Evolutionary conservation across 2,888 invertebrate genomes (phyloP).

Genomic region (Orgyia antiqua): DNA sequence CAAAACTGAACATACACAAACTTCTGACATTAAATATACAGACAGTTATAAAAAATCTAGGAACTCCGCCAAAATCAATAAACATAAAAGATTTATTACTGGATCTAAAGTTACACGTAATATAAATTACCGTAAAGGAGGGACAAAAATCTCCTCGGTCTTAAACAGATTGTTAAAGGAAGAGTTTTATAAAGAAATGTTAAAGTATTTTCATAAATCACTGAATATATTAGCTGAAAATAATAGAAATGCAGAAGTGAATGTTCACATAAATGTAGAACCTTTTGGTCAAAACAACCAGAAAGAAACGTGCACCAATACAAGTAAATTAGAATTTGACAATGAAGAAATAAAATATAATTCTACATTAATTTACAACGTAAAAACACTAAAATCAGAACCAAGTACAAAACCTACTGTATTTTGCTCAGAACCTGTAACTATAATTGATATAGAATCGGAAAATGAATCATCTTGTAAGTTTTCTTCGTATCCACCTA

Average conservation of each 20-base stretch:
- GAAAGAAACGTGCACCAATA: constrained; percentile 16
- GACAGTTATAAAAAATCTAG: no score
- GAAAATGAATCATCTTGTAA: constrained; percentile 4
- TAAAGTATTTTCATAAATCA: no score
- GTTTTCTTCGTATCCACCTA: constrained; percentile 15
- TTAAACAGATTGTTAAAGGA: no score
- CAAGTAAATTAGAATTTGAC: constrained; percentile 9
- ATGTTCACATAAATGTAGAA: constrained; percentile 51
- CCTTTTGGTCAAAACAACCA: constrained; percentile 26
- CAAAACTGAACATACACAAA: neutral
- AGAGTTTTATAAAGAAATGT: no score
- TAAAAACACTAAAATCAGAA: constrained; percentile 6
- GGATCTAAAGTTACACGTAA: constrained; percentile 6
- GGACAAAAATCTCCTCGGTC: no score
- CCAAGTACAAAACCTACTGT: neutral
- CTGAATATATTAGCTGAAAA: constrained; percentile 28
- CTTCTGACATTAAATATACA: neutral
- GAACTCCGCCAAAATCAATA: no score
- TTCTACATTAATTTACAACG: constrained; percentile 9
- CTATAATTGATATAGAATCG: constrained; percentile 6
- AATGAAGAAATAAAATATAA: constrained; percentile 11
- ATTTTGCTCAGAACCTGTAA: neutral
- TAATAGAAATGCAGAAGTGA: constrained; percentile 43
- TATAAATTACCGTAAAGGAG: constrained; percentile 18
- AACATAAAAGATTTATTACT: constrained; percentile 4